phyloP scores from a whole-genome alignment of 1,140 invertebrate species.

The Halyomorpha halys region DNA sequence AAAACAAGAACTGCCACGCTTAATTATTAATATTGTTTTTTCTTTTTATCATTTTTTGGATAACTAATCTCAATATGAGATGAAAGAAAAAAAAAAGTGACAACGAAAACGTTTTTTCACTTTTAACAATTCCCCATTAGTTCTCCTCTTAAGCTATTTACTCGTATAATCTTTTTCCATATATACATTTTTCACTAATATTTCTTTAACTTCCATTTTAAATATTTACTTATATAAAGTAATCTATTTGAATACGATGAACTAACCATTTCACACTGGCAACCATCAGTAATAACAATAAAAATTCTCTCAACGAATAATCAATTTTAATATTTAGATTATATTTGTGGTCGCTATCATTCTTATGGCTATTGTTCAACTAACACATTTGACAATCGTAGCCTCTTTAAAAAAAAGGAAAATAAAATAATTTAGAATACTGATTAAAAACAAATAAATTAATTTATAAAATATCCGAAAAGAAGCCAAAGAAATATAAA shows the following conservation, averaged over 20 bases:
- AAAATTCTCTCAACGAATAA: not conserved
- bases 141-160: not conserved
- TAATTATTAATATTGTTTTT: not conserved
- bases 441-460: not conserved
- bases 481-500: not conserved
- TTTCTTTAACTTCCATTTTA: not conserved
- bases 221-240: not conserved
- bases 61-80: constrained; percentile 18
- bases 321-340: not conserved
- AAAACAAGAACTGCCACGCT: not conserved
- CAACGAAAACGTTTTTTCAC: not conserved
- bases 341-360: constrained; percentile 15
- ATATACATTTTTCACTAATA: not conserved
- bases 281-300: not conserved
- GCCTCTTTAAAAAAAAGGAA: not conserved
- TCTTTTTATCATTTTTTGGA: not conserved
- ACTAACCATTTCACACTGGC: not conserved
- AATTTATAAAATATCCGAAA: not conserved
- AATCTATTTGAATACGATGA: not conserved
- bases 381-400: not conserved
- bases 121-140: not conserved
- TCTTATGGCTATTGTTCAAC: constrained; percentile 8
- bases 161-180: not conserved
- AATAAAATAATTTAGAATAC: constrained; percentile 4
- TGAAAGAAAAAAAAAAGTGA: constrained; percentile 12